Conservation (phyloP, 2,113 vertebrate species). For the Tyrannus savana region DNA sequence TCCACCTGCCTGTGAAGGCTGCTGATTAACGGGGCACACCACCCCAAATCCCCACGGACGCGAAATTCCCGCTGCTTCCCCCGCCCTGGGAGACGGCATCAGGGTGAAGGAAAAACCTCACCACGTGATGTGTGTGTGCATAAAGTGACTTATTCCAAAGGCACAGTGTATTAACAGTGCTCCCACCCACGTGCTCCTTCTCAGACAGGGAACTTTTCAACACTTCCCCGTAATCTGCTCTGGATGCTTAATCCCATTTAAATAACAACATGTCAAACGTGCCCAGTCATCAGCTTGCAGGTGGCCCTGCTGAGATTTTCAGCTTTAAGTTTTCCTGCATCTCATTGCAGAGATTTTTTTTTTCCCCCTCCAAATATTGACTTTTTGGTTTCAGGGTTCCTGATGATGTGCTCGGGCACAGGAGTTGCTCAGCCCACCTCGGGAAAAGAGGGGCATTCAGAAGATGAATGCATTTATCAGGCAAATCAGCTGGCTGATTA, state of each 20-base stretch:
- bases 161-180: not conserved
- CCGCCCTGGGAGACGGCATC: not conserved
- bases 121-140: not conserved
- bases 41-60: not conserved
- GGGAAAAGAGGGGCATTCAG: conserved; percentile 68
- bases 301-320: conserved; percentile 48
- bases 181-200: conserved; percentile 5
- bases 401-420: conserved; percentile 48
- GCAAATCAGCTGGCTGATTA: conserved; percentile 62
- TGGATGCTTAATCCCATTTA: conserved; percentile 71
- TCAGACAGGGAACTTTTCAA: conserved; percentile 17
- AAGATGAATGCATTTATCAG: conserved; percentile 75
- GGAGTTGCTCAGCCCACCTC: conserved; percentile 53
- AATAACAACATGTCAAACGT: conserved; percentile 67
- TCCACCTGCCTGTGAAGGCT: not conserved
- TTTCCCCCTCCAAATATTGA: conserved; percentile 61
- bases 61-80: not conserved
- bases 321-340: conserved; percentile 46
- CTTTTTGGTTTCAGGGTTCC: conserved; percentile 75
- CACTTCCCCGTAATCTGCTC: not conserved
- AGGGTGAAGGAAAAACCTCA: not conserved
- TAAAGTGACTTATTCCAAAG: conserved; percentile 27
- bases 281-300: conserved; percentile 55
- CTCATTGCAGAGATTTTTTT: conserved; percentile 42
- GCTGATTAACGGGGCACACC: conserved; percentile 25